phyloP scores from a whole-genome alignment of 2,797 vertebrate genomes.

The Oophaga sylvatica region DNA sequence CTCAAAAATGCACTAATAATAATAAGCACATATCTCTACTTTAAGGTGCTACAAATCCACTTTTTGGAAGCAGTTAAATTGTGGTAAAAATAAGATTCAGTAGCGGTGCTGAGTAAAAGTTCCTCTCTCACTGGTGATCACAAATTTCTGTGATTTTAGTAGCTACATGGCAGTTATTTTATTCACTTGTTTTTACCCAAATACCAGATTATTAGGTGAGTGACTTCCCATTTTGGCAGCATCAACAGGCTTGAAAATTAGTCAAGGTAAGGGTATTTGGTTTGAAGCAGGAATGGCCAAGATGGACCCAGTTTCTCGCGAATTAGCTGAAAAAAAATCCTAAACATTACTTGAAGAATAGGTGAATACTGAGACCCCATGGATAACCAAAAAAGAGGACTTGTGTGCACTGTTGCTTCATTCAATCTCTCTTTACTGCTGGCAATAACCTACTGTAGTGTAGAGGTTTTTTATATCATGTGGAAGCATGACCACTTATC shows the following conservation, averaged over 20 bases:
- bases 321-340: not conserved
- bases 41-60: not conserved
- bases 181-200: not conserved
- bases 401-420: too few relatives aligned
- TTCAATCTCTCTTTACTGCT: too few relatives aligned
- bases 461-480: too few relatives aligned
- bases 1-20: not conserved
- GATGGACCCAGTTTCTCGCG: not conserved
- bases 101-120: not conserved
- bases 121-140: not conserved
- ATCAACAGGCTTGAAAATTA: not conserved
- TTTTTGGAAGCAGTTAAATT: not conserved
- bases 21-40: not conserved
- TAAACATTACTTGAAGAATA: too few relatives aligned
- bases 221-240: not conserved
- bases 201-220: not conserved
- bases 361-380: too few relatives aligned
- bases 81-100: not conserved
- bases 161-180: not conserved
- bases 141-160: not conserved
- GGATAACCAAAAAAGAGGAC: too few relatives aligned
- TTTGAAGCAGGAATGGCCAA: not conserved
- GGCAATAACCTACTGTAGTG: too few relatives aligned
- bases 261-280: not conserved
- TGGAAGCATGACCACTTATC: too few relatives aligned